Evolutionary conservation across 2,797 vertebrate species (phyloP).

Genomic region (Pangasius sanitwongsei): DNA sequence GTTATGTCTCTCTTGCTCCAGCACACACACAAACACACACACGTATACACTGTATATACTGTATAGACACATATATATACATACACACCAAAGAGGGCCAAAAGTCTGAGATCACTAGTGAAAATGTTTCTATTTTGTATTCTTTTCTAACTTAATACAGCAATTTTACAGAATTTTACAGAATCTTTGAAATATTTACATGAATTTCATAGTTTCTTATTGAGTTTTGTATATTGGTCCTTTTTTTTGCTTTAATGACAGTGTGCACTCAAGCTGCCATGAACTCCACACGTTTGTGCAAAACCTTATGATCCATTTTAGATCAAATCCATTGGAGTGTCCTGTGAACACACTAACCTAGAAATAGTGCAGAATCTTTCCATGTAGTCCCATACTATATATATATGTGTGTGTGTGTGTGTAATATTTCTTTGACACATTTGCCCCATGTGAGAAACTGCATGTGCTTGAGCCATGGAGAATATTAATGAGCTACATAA

Average conservation of each 20-base stretch:
- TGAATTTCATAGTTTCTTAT: neutral
- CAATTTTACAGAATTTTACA: neutral
- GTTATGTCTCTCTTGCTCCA: neutral
- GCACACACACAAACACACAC: neutral
- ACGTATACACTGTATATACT: too few species aligned
- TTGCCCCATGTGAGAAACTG: slow-evolving; percentile 33
- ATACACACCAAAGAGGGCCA: neutral
- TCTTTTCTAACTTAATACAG: neutral
- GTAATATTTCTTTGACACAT: neutral
- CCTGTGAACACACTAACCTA: neutral
- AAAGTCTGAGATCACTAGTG: neutral
- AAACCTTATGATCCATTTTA: neutral
- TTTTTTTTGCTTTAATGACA: neutral
- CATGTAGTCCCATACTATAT: neutral
- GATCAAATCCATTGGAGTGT: neutral
- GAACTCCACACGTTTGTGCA: neutral
- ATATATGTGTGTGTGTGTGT: neutral
- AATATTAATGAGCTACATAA: slow-evolving; percentile 61
- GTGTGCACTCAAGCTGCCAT: neutral
- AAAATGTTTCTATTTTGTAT: neutral
- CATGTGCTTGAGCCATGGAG: slow-evolving; percentile 39
- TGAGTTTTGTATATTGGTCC: neutral
- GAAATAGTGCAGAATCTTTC: too few species aligned
- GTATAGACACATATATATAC: neutral
- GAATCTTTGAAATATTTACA: neutral